These are phyloP conservation scores for Lomographa bimaculata DNA, from an alignment of 2,888 invertebrate species.

Conservation along the genomic window DNA sequence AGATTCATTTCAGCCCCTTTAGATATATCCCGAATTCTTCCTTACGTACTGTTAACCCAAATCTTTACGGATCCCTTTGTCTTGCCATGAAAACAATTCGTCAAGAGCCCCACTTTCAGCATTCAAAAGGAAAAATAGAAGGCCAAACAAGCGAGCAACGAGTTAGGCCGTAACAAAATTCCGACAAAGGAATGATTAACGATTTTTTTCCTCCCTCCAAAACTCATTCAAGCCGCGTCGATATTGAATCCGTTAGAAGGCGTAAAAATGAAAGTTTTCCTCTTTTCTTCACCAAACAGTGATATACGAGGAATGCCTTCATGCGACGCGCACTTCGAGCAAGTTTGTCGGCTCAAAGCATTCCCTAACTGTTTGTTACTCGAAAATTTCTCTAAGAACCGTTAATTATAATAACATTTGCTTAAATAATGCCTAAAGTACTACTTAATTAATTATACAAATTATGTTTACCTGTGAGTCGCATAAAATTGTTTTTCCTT, in stretches of 20 bases:
- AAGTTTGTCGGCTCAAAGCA: slow-evolving; percentile 1
- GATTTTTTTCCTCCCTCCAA: slow-evolving; percentile 68
- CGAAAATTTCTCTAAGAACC: no score
- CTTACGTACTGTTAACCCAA: slow-evolving; percentile 43
- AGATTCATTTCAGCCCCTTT: slow-evolving; percentile 30
- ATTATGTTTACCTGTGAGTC: no score
- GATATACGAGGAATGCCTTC: slow-evolving; percentile 45
- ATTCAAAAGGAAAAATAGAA: slow-evolving; percentile 78
- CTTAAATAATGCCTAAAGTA: no score
- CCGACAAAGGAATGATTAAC: slow-evolving; percentile 83
- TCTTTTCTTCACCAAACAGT: slow-evolving; percentile 65
- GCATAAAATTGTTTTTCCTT: no score
- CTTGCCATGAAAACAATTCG: slow-evolving; percentile 77
- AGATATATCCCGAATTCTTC: slow-evolving; percentile 38
- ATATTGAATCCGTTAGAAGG: slow-evolving; percentile 82
- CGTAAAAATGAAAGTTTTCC: slow-evolving; percentile 81
- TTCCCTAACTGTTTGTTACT: no score
- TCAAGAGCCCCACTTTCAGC: slow-evolving; percentile 74
- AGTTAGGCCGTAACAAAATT: slow-evolving; percentile 83
- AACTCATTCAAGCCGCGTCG: slow-evolving; percentile 81
- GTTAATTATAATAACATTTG: no score
- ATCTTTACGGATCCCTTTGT: slow-evolving; percentile 55
- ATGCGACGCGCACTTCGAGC: slow-evolving; percentile 25
- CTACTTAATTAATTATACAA: no score
- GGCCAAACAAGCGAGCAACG: slow-evolving; percentile 81